These are phyloP conservation scores for Smutsia gigantea DNA, from an alignment of 2,797 vertebrate genomes.

Conservation along the genomic window DNA sequence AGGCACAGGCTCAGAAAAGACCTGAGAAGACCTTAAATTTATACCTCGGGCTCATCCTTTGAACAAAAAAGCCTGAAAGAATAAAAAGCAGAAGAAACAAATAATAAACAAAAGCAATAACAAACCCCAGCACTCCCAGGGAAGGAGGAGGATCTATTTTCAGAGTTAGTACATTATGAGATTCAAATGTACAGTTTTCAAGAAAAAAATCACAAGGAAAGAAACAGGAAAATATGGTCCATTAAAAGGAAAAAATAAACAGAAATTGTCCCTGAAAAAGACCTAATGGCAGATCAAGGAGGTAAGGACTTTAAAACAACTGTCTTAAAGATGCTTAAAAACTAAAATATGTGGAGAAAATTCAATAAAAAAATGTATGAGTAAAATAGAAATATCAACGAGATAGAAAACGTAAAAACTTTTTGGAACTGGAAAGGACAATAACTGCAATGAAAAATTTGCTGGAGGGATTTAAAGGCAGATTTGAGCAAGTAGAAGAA, in stretches of 20 bases:
- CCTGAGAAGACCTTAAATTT: background rate
- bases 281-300: background rate
- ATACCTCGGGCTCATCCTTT: background rate
- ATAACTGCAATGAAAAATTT: background rate
- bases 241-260: background rate
- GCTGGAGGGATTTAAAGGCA: background rate
- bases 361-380: background rate
- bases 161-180: background rate
- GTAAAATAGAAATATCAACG: background rate
- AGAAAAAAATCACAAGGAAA: background rate
- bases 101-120: background rate
- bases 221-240: background rate
- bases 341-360: background rate
- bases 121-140: background rate
- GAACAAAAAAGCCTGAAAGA: background rate
- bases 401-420: background rate
- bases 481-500: background rate
- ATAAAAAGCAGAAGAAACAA: background rate
- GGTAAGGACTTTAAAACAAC: background rate
- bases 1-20: background rate
- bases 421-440: background rate
- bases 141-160: background rate
- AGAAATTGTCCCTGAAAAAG: background rate
- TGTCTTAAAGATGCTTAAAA: background rate
- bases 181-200: too few relatives aligned